phyloP scores from a whole-genome alignment of 2,113 vertebrate genomes.

The Rhagologus leucostigma region DNA sequence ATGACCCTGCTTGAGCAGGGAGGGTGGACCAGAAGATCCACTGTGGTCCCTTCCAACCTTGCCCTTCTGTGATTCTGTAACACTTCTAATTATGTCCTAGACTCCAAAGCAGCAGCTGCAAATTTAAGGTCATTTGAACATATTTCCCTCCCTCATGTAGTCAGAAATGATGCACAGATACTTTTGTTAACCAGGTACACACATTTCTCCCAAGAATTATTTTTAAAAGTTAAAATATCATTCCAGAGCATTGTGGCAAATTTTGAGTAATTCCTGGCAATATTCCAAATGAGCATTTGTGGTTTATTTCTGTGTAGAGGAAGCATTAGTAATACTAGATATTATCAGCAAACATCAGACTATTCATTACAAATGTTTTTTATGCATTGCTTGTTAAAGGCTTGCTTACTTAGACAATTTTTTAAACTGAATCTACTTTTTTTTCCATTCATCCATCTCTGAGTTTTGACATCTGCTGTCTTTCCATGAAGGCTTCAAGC shows the following conservation, averaged over 20 bases:
- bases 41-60: background rate
- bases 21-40: background rate
- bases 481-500: conserved; percentile 19
- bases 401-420: background rate
- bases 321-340: background rate
- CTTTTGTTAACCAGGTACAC: background rate
- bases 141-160: background rate
- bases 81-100: background rate
- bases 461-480: conserved; percentile 39
- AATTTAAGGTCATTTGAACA: background rate
- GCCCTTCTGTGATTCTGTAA: background rate
- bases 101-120: background rate
- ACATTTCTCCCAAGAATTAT: background rate
- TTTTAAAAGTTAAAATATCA: background rate
- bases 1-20: background rate
- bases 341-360: background rate
- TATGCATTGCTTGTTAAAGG: background rate
- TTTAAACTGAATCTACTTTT: background rate
- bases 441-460: conserved; percentile 31
- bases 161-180: background rate
- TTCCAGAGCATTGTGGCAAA: background rate
- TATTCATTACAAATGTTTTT: background rate
- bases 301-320: background rate
- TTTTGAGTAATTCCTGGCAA: background rate
- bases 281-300: background rate